These are phyloP conservation scores for Drosophila miranda DNA, from an alignment of 1,140 invertebrate species.

Conservation along the genomic window DNA sequence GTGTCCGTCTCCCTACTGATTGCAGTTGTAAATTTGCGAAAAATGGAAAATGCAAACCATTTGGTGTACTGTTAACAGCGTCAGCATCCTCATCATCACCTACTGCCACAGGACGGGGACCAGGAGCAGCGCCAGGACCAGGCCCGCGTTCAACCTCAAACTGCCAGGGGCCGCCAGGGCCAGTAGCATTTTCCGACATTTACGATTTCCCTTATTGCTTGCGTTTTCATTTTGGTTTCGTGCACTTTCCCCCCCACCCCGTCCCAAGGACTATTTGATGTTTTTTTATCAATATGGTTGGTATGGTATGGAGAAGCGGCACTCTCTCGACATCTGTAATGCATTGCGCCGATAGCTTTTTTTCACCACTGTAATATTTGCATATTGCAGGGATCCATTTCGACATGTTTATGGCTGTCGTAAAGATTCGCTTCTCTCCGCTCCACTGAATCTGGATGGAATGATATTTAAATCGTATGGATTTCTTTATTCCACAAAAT, in stretches of 20 bases:
- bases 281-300: slow-evolving; percentile 36
- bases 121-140: too few species aligned
- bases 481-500: too few species aligned
- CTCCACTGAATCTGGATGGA: too few species aligned
- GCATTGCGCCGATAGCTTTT: slow-evolving; percentile 33
- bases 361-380: slow-evolving; percentile 10
- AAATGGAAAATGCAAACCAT: slow-evolving; percentile 35
- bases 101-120: slow-evolving; percentile 2
- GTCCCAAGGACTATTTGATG: slow-evolving; percentile 21
- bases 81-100: slow-evolving; percentile 37
- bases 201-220: slow-evolving; percentile 70
- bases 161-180: slow-evolving; percentile 9
- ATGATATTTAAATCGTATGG: too few species aligned
- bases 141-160: slow-evolving; percentile 11
- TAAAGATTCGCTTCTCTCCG: not conserved
- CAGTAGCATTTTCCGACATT: slow-evolving; percentile 63
- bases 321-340: slow-evolving; percentile 30
- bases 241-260: slow-evolving; percentile 19
- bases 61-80: slow-evolving; percentile 57
- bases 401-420: slow-evolving; percentile 7
- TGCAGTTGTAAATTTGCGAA: slow-evolving; percentile 56
- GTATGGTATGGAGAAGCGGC: not conserved
- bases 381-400: slow-evolving; percentile 1
- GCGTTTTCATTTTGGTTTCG: slow-evolving; percentile 51
- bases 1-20: slow-evolving; percentile 28